Conservation (phyloP, 37 sponge, comb jelly and placozoan genomes). For the Cliona cf. orientalis region DNA sequence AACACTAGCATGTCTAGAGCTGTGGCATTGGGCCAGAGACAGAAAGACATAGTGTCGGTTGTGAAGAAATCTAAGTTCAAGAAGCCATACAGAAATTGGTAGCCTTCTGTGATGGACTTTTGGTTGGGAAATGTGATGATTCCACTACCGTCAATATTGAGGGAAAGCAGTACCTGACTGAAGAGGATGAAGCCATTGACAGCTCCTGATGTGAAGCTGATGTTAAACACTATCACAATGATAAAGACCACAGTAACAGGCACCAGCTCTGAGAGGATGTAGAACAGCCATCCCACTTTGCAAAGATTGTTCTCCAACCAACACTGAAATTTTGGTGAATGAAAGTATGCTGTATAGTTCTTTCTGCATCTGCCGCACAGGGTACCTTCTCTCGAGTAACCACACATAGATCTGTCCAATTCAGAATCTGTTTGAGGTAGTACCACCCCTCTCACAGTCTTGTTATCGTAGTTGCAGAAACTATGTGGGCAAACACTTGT, state of each 20-base stretch:
- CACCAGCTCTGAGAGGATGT: constrained; percentile 50
- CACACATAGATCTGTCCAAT: constrained; percentile 17
- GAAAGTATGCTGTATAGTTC: constrained; percentile 22
- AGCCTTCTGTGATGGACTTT: not conserved
- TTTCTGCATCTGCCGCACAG: constrained; percentile 24
- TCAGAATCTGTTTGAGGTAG: not conserved
- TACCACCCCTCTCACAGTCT: not conserved
- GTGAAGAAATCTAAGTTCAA: constrained; percentile 55
- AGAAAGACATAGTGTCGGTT: constrained; percentile 43
- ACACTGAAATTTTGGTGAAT: constrained; percentile 21
- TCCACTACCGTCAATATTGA: constrained; percentile 18
- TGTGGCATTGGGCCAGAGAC: constrained; percentile 44
- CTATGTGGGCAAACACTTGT: constrained; percentile 38
- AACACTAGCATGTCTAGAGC: constrained; percentile 39
- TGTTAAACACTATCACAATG: constrained; percentile 11
- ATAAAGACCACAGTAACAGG: constrained; percentile 44
- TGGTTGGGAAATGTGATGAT: not conserved
- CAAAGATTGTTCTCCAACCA: not conserved
- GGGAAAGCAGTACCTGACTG: constrained; percentile 31
- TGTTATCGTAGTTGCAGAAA: not conserved
- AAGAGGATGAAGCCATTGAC: constrained; percentile 43
- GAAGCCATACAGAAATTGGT: constrained; percentile 39
- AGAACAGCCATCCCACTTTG: constrained; percentile 27
- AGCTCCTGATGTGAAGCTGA: constrained; percentile 45
- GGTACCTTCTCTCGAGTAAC: constrained; percentile 1